Conservation (phyloP, 2,113 vertebrate species). For the Ramphastos sulfuratus region DNA sequence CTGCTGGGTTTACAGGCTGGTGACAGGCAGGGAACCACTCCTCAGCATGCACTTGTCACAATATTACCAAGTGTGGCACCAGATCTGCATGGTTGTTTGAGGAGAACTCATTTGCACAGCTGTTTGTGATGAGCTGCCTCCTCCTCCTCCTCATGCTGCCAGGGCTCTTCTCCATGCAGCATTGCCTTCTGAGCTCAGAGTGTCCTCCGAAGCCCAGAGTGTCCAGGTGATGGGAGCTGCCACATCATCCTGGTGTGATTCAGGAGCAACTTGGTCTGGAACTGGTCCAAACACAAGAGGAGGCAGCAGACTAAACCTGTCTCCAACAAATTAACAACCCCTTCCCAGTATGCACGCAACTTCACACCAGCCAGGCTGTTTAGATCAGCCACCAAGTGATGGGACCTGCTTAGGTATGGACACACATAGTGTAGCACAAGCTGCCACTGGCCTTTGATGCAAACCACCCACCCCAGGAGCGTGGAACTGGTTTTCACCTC, state of each 20-base stretch:
- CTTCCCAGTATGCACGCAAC: not conserved
- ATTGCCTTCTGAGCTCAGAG: accelerated
- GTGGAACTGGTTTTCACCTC: not conserved
- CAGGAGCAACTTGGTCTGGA: accelerated
- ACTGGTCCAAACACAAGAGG: accelerated
- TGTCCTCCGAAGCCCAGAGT: not conserved
- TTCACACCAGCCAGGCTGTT: not conserved
- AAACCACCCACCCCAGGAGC: accelerated
- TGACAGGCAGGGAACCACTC: not conserved
- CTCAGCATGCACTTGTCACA: not conserved
- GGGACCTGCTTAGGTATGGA: not conserved
- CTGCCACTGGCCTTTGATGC: not conserved
- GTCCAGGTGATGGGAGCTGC: not conserved
- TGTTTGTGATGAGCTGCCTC: not conserved
- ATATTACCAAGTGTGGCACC: not conserved
- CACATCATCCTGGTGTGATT: accelerated
- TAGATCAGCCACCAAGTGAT: not conserved
- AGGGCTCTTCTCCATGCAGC: accelerated
- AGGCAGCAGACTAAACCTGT: not conserved
- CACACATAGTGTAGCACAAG: not conserved
- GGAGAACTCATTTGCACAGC: not conserved
- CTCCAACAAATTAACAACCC: not conserved
- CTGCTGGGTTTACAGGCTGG: not conserved
- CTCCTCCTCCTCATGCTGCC: not conserved
- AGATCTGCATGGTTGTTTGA: not conserved